phyloP scores from a whole-genome alignment of 2,113 vertebrate genomes.

The Genyomyrus donnyi region DNA sequence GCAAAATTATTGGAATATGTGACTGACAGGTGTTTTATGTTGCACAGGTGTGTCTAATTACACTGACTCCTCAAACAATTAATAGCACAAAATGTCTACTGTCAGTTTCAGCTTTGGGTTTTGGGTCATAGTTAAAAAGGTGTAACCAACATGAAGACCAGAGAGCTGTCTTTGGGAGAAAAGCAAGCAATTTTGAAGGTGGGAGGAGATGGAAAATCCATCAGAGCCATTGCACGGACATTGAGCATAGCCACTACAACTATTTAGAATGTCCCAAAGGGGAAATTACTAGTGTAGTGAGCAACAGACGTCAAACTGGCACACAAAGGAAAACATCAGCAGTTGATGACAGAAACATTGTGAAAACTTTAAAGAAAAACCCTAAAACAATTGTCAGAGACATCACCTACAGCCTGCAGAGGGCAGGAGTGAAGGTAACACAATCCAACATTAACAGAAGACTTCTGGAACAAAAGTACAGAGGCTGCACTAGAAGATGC shows the following conservation, averaged over 20 bases:
- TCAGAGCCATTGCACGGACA: neutral
- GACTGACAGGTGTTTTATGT: neutral
- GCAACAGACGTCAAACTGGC: neutral
- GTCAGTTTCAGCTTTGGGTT: neutral
- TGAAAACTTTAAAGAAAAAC: neutral
- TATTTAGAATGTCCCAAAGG: neutral
- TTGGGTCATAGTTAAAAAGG: neutral
- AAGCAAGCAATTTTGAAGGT: neutral
- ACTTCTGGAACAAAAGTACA: neutral
- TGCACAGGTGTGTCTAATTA: neutral
- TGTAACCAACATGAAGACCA: neutral
- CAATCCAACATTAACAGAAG: neutral
- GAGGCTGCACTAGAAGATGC: neutral
- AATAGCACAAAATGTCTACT: neutral
- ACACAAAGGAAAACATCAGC: neutral
- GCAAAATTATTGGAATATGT: neutral
- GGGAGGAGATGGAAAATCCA: neutral
- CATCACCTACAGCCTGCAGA: neutral
- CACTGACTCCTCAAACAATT: neutral
- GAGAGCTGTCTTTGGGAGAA: neutral
- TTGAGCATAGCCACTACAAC: neutral
- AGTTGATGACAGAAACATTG: neutral
- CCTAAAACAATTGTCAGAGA: neutral
- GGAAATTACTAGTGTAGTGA: neutral
- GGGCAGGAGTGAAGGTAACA: neutral